These are phyloP conservation scores for Eclectus roratus DNA, from an alignment of 2,113 vertebrate species.

Conservation along the genomic window DNA sequence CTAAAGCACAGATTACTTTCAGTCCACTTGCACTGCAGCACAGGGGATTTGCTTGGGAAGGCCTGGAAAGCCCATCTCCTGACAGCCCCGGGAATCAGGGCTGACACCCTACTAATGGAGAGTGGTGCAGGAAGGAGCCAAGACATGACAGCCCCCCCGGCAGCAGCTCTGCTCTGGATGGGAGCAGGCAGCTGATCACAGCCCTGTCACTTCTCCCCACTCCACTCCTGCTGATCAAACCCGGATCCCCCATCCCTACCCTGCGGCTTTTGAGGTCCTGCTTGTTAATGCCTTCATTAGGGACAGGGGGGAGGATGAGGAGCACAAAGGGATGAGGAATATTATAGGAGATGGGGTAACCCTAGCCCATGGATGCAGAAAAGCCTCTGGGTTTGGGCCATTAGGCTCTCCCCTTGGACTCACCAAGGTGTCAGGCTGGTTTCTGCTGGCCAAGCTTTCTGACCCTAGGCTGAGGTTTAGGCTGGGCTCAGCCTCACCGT, in stretches of 20 bases:
- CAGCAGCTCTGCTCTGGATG: not conserved
- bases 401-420: not conserved
- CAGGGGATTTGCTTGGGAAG: not conserved
- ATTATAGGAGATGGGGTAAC: not conserved
- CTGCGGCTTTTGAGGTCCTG: not conserved
- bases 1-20: not conserved
- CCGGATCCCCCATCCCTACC: not conserved
- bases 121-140: not conserved
- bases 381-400: not conserved
- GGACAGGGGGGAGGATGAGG: not conserved
- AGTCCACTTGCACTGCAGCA: rapidly evolving
- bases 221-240: not conserved
- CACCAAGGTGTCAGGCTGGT: not conserved
- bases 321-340: not conserved
- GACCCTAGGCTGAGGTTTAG: not conserved
- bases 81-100: not conserved
- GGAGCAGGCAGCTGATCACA: not conserved
- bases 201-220: not conserved
- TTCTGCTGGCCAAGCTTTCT: not conserved
- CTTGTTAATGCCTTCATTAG: not conserved
- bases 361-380: not conserved
- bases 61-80: not conserved
- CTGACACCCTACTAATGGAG: slow-evolving; percentile 5
- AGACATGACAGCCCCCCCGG: not conserved
- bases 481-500: not conserved